Conservation (phyloP, 2,888 invertebrate genomes). For the Exocentrus adspersus region DNA sequence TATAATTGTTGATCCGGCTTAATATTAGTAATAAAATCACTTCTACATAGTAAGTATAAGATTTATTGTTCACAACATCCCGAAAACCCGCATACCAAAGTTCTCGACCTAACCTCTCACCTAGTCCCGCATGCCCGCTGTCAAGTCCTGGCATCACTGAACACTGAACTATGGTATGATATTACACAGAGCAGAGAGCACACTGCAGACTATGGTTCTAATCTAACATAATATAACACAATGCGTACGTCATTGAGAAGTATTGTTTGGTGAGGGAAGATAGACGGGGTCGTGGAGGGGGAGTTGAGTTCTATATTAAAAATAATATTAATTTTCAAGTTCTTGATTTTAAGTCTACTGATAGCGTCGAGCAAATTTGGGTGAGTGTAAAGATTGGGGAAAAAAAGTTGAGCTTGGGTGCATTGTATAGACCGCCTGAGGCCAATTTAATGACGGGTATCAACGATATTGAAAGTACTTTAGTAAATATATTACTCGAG, state of each 20-base stretch:
- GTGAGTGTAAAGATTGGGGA: slow-evolving; percentile 3
- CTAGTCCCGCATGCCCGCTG: too few species aligned
- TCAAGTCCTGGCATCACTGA: too few species aligned
- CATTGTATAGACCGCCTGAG: slow-evolving; percentile 10
- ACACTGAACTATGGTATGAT: too few species aligned
- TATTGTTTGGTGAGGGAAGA: not conserved
- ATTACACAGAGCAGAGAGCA: too few species aligned
- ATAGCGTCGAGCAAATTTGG: slow-evolving; percentile 2
- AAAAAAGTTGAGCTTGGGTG: slow-evolving; percentile 5
- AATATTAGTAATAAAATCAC: too few species aligned
- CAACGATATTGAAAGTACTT: not conserved
- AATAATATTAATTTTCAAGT: not conserved
- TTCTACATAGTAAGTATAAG: too few species aligned
- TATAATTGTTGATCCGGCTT: too few species aligned
- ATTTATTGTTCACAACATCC: too few species aligned
- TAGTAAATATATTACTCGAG: not conserved
- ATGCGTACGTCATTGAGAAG: not conserved
- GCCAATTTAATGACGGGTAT: not conserved
- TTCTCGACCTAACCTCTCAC: too few species aligned
- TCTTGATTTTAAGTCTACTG: not conserved
- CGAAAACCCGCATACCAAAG: too few species aligned
- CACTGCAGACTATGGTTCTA: too few species aligned
- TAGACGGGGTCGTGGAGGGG: not conserved
- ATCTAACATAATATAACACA: too few species aligned
- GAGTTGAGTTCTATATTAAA: slow-evolving; percentile 7